These are phyloP conservation scores for Quadroppia sp. DNA, from an alignment of 2,888 invertebrate genomes.

Conservation along the genomic window DNA sequence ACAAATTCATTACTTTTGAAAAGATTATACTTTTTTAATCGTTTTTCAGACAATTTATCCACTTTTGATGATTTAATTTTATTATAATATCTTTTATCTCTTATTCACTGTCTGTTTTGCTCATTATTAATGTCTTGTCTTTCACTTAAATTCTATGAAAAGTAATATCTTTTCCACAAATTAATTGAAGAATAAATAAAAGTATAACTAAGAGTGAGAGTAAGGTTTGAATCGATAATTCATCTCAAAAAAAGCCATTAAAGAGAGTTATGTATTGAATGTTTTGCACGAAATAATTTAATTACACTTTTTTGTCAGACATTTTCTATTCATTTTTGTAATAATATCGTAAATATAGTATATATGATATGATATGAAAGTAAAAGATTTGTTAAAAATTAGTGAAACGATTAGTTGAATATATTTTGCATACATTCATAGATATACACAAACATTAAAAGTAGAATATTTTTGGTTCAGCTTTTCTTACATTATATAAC, in stretches of 20 bases:
- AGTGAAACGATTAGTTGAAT: not conserved
- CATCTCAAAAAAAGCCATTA: not conserved
- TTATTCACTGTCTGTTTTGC: not conserved
- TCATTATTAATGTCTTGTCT: not conserved
- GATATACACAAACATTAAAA: not conserved
- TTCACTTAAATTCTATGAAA: not conserved
- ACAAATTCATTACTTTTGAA: no score
- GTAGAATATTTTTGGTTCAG: not conserved
- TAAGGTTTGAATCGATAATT: conserved; percentile 5
- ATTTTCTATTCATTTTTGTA: not conserved
- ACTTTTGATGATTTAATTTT: not conserved
- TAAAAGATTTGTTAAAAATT: not conserved
- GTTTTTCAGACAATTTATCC: no score
- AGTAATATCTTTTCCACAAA: not conserved
- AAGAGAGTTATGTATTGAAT: not conserved
- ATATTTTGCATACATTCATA: not conserved
- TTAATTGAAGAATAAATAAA: not conserved
- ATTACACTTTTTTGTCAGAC: not conserved
- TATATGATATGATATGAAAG: not conserved
- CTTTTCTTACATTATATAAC: not conserved
- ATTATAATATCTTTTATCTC: no score
- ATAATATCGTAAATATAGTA: no score
- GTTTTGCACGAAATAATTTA: conserved; percentile 24
- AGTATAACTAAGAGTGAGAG: not conserved
- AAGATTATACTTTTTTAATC: no score